Base-by-base conservation (phyloP, 2,113 vertebrate genomes). In the Hiodon alosoides region DNA sequence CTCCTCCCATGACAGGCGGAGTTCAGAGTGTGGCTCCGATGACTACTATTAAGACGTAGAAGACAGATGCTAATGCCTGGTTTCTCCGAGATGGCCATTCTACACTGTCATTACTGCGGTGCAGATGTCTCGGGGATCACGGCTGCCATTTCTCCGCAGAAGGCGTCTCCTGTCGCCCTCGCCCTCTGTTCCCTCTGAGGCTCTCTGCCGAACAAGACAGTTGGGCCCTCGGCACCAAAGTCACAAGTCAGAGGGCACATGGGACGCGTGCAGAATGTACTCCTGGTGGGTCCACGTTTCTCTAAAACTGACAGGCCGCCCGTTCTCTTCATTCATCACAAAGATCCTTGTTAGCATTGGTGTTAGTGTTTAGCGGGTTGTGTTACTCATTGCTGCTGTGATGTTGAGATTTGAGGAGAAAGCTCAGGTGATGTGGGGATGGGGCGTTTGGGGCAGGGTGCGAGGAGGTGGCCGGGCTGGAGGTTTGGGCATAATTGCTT, bases 21-120 rank as follows among this genome's bases (percentile, higher is more conserved):
- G 85, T 80, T 81, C 84, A 87, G 77, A 80, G 58, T 72, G 79
- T 52, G 71, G 69, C 80, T 78, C 73, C 80, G 85, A 90, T 88
- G 85, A 90, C 88, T 87, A 84, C 81, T 84, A 90, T 92, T 91
- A 90, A 82, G 80, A 84, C 82, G 88, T 86, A 87, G 85, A 82
- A 84, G 83, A 87, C 77, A 83, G 81, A 84, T 86, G 86, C 85
- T 91, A 90, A 91, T 90, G 82, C 83, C 82, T 83, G 86, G 83
- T 88, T 89, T 90, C 85, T 82, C 81, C 79, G 77, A 79, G 80
- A 83, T 88, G 86, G 79, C 84, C 84, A 90, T 90, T 83, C 84
- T 81, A 89, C 78, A 69, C 8, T 91, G 86, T 88, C 88, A 92
- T 91, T 90, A 90, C 84, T 60, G 75, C 80, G 78, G 85, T 87